These are phyloP conservation scores for Proteles cristata DNA, from an alignment of 2,113 vertebrate species.

Conservation along the genomic window DNA sequence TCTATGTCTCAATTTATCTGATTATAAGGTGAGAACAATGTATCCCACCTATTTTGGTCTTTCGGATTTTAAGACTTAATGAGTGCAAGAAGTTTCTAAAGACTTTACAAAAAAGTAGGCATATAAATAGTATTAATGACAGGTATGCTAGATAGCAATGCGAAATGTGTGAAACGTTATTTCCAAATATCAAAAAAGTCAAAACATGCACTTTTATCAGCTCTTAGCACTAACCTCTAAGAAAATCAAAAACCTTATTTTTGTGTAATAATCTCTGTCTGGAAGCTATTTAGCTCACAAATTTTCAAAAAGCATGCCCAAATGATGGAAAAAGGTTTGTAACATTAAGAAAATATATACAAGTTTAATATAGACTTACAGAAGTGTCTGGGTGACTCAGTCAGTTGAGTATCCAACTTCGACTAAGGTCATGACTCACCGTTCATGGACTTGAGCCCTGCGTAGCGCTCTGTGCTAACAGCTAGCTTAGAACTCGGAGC, in stretches of 20 bases:
- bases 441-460: too few relatives aligned
- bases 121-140: conserved; percentile 56
- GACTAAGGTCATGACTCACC: too few relatives aligned
- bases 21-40: conserved; percentile 74
- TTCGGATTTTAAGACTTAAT: conserved; percentile 57
- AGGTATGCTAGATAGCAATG: conserved; percentile 20
- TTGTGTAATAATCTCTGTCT: conserved; percentile 51
- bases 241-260: conserved; percentile 70
- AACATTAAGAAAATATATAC: conserved; percentile 43
- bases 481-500: too few relatives aligned
- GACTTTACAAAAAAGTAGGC: conserved; percentile 48
- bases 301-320: background rate
- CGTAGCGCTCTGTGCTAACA: too few relatives aligned
- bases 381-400: too few relatives aligned
- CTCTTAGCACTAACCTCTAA: conserved; percentile 65
- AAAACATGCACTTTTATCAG: conserved; percentile 75
- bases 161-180: conserved; percentile 60
- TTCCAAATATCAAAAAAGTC: conserved; percentile 65
- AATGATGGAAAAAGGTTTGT: background rate
- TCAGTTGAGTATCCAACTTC: too few relatives aligned
- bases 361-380: conserved; percentile 15
- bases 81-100: conserved; percentile 67
- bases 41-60: conserved; percentile 53
- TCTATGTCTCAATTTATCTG: conserved; percentile 71
- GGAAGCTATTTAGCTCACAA: conserved; percentile 40